Evolutionary conservation across 92 coral and sea anemone genomes (phyloP).

Genomic region (Heteractis magnifica): DNA sequence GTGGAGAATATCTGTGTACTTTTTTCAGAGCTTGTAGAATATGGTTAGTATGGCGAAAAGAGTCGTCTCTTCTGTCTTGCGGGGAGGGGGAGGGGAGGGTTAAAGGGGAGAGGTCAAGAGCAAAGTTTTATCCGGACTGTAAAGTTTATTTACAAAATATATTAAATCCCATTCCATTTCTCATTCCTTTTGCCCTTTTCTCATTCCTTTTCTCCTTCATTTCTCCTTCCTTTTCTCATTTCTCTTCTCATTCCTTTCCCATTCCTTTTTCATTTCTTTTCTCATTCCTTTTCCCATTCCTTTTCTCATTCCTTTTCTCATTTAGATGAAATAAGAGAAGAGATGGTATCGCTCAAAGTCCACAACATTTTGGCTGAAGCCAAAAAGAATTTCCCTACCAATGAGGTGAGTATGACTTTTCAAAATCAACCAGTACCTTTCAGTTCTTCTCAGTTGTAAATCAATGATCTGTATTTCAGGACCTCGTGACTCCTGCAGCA

Average conservation of each 20-base stretch:
- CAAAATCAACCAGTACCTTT: background rate
- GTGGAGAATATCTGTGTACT: slow-evolving; percentile 91
- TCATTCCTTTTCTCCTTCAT: background rate
- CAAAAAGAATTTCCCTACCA: slow-evolving; percentile 63
- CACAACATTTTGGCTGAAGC: slow-evolving; percentile 67
- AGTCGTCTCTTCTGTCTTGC: background rate
- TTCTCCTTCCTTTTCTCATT: too few species aligned
- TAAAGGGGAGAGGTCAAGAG: background rate
- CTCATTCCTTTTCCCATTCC: background rate
- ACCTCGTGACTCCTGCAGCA: slow-evolving; percentile 64
- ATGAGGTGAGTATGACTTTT: slow-evolving; percentile 43
- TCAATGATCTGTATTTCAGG: slow-evolving; percentile 45
- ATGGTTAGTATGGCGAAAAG: slow-evolving; percentile 51
- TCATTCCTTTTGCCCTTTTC: background rate
- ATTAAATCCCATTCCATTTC: background rate
- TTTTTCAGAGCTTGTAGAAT: slow-evolving; percentile 89
- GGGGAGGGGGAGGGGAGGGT: background rate
- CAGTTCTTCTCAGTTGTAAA: background rate
- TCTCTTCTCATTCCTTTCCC: background rate
- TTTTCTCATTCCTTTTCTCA: background rate
- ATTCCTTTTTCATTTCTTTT: background rate
- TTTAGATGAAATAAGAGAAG: slow-evolving; percentile 73
- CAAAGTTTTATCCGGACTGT: background rate
- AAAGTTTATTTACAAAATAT: too few species aligned
- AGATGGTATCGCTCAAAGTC: slow-evolving; percentile 55